phyloP scores from a whole-genome alignment of 2,888 invertebrate species.

The Drosophila longiperda region DNA sequence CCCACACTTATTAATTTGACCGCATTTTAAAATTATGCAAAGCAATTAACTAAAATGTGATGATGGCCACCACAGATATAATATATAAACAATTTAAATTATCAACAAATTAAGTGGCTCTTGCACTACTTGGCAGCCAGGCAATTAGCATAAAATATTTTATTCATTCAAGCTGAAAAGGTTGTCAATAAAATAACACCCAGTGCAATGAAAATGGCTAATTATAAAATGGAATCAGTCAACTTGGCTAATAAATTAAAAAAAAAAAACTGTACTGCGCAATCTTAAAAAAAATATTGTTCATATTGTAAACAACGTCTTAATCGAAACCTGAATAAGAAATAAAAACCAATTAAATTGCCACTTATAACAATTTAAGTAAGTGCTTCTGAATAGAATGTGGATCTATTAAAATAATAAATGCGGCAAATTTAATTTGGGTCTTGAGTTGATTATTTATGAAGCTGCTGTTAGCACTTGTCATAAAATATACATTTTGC shows the following conservation, averaged over 20 bases:
- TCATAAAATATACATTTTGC: constrained; percentile 50
- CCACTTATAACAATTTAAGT: no score
- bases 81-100: constrained; percentile 11
- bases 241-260: background rate
- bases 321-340: background rate
- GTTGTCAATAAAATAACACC: background rate
- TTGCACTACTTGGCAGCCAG: background rate
- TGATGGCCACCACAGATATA: constrained; percentile 57
- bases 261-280: background rate
- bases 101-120: constrained; percentile 20
- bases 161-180: background rate
- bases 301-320: background rate
- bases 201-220: background rate
- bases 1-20: constrained; percentile 68
- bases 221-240: background rate
- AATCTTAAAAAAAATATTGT: background rate
- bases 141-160: constrained; percentile 38
- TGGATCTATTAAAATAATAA: constrained; percentile 3
- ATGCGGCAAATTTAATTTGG: background rate
- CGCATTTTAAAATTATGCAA: constrained; percentile 72
- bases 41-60: constrained; percentile 69
- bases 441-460: constrained; percentile 3
- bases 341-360: background rate
- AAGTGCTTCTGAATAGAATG: constrained; percentile 2
- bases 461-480: constrained; percentile 18